Percentiles rank a stretch among this genome's conserved stretches.
phyloP scores from a whole-genome alignment of 2,888 invertebrate species.

The Drosophila neoperkinsi region DNA sequence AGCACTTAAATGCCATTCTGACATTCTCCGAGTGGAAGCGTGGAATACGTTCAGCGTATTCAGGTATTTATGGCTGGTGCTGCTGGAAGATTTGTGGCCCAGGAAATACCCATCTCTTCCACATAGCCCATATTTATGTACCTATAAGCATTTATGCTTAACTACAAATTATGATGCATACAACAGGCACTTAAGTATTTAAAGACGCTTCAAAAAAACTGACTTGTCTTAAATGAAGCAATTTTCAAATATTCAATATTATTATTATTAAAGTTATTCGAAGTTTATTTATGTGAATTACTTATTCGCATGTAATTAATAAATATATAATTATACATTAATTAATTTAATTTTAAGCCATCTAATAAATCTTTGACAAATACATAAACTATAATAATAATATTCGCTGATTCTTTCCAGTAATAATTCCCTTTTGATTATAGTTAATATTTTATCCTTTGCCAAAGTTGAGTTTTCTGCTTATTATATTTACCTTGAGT shows the following conservation, averaged over 20 bases:
- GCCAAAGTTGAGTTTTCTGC: not conserved
- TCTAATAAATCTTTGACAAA: not conserved
- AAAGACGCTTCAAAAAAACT: not conserved
- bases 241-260: not conserved
- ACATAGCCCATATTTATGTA: not conserved
- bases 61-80: conserved; percentile 39
- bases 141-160: not conserved
- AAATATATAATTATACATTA: too few species aligned
- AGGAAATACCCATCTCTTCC: conserved; percentile 3
- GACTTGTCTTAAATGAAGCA: not conserved
- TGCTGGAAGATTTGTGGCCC: conserved; percentile 21
- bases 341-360: not conserved
- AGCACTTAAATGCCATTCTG: conserved; percentile 44
- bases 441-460: not conserved
- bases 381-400: not conserved
- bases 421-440: not conserved
- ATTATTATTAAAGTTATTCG: not conserved
- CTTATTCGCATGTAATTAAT: too few species aligned
- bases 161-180: not conserved
- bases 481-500: not conserved
- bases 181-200: not conserved
- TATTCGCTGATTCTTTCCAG: not conserved
- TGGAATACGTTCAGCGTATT: conserved; percentile 13
- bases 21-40: conserved; percentile 17
- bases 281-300: not conserved